A percentile compares a stretch with the other conserved stretches of the same genome.
Evolutionary conservation across 2,888 invertebrate genomes (phyloP).

Genomic region (Noctua pronuba): DNA sequence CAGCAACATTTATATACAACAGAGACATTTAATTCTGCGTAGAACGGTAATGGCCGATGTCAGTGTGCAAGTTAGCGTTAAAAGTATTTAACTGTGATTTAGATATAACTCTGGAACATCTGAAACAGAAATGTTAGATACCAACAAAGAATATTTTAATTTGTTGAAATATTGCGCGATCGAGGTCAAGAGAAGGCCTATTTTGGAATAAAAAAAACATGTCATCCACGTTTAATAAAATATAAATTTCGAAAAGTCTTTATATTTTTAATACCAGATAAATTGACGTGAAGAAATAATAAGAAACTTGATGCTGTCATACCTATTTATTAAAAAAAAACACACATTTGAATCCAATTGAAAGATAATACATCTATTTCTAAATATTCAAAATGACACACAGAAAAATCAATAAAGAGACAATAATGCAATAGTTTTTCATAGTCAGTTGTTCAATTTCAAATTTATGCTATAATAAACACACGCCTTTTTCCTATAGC

Average conservation of each 20-base stretch:
- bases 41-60: conserved; percentile 73
- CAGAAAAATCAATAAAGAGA: too few species aligned
- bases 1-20: conserved; percentile 84
- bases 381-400: background rate
- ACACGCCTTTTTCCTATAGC: background rate
- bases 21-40: conserved; percentile 65
- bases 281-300: background rate
- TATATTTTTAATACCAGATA: background rate
- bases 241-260: background rate
- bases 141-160: conserved; percentile 19
- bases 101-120: conserved; percentile 54
- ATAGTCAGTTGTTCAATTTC: background rate
- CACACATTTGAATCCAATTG: background rate
- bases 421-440: background rate
- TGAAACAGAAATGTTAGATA: conserved; percentile 69
- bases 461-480: background rate
- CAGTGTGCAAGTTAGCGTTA: conserved; percentile 75
- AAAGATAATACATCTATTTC: background rate
- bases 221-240: background rate
- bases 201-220: too few species aligned
- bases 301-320: background rate
- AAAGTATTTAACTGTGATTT: conserved; percentile 65
- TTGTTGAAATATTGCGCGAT: background rate
- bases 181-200: too few species aligned
- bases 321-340: background rate